phyloP scores from a whole-genome alignment of 2,113 vertebrate species.

The Amphiprion ocellaris region DNA sequence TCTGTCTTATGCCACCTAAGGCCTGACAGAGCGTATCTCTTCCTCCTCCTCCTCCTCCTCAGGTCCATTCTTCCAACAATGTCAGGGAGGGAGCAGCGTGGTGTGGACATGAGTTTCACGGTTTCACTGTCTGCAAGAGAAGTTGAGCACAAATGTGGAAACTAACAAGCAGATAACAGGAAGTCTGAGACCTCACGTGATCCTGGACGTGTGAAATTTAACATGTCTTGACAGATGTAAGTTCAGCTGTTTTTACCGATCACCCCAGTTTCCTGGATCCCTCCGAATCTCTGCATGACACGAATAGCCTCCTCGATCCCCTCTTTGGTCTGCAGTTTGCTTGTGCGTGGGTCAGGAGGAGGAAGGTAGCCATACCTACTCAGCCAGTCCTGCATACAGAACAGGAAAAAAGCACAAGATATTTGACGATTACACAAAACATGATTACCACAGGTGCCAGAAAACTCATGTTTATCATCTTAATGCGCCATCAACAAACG shows the following conservation, averaged over 20 bases:
- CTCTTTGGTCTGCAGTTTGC: constrained; percentile 85
- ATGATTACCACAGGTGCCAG: not conserved
- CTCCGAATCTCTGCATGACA: constrained; percentile 91
- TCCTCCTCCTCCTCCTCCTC: constrained; percentile 82
- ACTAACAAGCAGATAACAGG: constrained; percentile 18
- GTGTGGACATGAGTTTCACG: constrained; percentile 85
- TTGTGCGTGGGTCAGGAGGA: constrained; percentile 85
- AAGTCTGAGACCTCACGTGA: not conserved
- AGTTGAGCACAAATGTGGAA: constrained; percentile 23
- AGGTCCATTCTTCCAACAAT: constrained; percentile 85
- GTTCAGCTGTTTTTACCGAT: constrained; percentile 83
- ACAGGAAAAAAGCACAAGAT: constrained; percentile 1
- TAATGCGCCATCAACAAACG: not conserved
- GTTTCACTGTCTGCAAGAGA: constrained; percentile 83
- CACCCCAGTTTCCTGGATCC: constrained; percentile 84
- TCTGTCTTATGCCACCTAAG: constrained; percentile 85
- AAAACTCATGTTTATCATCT: not conserved
- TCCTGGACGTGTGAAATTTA: not conserved
- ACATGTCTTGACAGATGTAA: not conserved
- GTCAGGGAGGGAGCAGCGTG: constrained; percentile 92
- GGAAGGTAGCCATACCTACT: constrained; percentile 92
- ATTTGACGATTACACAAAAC: not conserved
- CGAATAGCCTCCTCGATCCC: constrained; percentile 86
- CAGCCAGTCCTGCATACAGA: constrained; percentile 87
- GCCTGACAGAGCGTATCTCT: constrained; percentile 86